Base-by-base conservation (phyloP, 1,140 invertebrate species). In the Microplitis mediator region DNA sequence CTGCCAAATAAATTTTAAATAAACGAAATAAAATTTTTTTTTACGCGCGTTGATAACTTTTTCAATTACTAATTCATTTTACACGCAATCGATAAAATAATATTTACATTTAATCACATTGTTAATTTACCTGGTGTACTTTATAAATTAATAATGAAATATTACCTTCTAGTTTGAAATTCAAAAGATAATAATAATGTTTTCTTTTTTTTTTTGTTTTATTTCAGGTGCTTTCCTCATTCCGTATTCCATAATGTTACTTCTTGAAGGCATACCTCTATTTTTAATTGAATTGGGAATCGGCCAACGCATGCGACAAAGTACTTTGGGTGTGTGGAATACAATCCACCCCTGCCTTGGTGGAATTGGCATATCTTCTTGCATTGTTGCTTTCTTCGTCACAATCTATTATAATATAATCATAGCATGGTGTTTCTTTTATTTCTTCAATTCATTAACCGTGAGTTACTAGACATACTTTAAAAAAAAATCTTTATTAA, bases 361-460 rank as follows among this genome's bases (percentile, higher is more conserved):
- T 4, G 95, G 95, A 51, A 94, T 96, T 73, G 94, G 94, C 14
- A 95, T 98, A 69, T 93, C 96, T 11, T 95, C 93, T 66, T 96
- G 95, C 80, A 91, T 98, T 61, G 96, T 98, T 54, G 96, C 95
- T 0, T 93, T 96, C 63, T 95, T 97, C 81, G 95, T 97, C 16
- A 94, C 94, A 1, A 89, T 98, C 45, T 99, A 99, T 86, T 99
- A 99, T 89, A 99, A 99, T 81, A 96, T 98, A 75, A 98, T 99
- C 82, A 97, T 99, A 80, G 97, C 97, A 54, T 99, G 97, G 97
- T 98, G 97, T 75, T 94, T 99, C 87, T 99, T 93, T 84, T 99
- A 98, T 82, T 91, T 97, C 67, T 96, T 95, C 86, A 95, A 97
- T 78, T 95, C 94, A 81, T 92, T 96, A 84, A 89, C 91, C 89